Evolutionary conservation across 2,113 vertebrate genomes (phyloP), one percentile per base, ranked within the genome.

Genomic region (Tangachromis dhanisi): DNA sequence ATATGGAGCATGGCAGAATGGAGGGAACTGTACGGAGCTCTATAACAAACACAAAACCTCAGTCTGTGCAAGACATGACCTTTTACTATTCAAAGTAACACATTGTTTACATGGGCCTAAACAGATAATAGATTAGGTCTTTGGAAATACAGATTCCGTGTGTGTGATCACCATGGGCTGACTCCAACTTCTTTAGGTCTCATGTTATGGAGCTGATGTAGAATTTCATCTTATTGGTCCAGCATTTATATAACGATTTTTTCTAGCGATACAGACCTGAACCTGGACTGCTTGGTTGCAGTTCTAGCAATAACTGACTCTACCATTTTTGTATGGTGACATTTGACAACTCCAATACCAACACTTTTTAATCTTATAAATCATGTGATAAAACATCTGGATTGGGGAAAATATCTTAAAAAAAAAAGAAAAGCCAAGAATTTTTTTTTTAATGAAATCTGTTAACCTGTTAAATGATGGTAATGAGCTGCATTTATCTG

Each of bases 201-300:
- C 2, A 17, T 55, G 31, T 11, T 80, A 35, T 4, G 1, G 31
- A 80, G 78, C 19, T 55, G 49, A n/a, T 9, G 4, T 21, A 38
- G 31, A 35, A 19, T 38, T 21, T 38, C 31, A 54, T 35, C 11
- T 24, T 16, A 38, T 6, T 80, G 31, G 8, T 13, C 8, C 31
- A 38, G 12, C 13, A 35, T 80, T 33, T 35, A 80, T 24, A 33
- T n/a, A 54, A 38, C 0, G 3, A 24, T 7, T 45, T 29, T 7
- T 61, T 61, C 57, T 61, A 19, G 0, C 0, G 0, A 61, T 45
- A 17, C 38, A 45, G 33, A 68, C 76, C 76, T 14, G 19, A 11
- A 80, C 12, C 5, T 16, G 9, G 51, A 55, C 9, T 3, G 1
- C 3, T 8, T 6, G 33, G 9, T 81, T 38, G 79, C 13, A 38